These are phyloP conservation scores for Drosophila baimaii DNA, from an alignment of 1,140 invertebrate species.

Conservation along the genomic window DNA sequence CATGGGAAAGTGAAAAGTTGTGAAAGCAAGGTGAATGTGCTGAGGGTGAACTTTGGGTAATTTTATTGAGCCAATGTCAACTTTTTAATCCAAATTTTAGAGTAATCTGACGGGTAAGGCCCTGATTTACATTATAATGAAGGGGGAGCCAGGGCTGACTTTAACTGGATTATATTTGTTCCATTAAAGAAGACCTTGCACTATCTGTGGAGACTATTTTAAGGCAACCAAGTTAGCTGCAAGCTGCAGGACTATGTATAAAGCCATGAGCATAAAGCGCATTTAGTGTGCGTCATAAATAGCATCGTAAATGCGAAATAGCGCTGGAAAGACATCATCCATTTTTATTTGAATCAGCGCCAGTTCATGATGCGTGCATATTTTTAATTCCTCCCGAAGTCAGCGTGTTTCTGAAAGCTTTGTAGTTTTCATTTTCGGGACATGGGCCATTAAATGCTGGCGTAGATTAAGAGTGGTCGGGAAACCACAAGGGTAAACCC, in stretches of 20 bases:
- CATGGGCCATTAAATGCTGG: conserved; percentile 7
- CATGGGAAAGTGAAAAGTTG: conserved; percentile 21
- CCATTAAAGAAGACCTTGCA: too few species aligned
- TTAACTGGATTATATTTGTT: not conserved
- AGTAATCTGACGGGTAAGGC: not conserved
- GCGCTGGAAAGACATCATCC: not conserved
- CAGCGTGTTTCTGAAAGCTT: conserved; percentile 1
- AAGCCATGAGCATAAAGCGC: conserved; percentile 12
- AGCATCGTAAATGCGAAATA: conserved; percentile 15
- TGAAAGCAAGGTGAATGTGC: conserved; percentile 7
- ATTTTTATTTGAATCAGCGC: conserved; percentile 3
- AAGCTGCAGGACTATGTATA: not conserved
- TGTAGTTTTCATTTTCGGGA: not conserved
- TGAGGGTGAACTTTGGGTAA: conserved; percentile 24
- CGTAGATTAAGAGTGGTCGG: conserved; percentile 1
- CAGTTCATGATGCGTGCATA: not conserved
- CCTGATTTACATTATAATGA: not conserved
- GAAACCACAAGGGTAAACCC: conserved; percentile 4
- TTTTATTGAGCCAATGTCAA: conserved; percentile 24
- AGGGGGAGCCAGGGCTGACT: not conserved
- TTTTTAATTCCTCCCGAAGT: conserved; percentile 3
- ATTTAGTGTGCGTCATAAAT: conserved; percentile 24
- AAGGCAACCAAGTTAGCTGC: conserved; percentile 3
- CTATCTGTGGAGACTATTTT: not conserved
- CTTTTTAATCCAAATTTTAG: conserved; percentile 31